A percentile compares a stretch with the other conserved stretches of the same genome.
phyloP scores from a whole-genome alignment of 1,140 invertebrate genomes.

The Mesaphorura yosii region DNA sequence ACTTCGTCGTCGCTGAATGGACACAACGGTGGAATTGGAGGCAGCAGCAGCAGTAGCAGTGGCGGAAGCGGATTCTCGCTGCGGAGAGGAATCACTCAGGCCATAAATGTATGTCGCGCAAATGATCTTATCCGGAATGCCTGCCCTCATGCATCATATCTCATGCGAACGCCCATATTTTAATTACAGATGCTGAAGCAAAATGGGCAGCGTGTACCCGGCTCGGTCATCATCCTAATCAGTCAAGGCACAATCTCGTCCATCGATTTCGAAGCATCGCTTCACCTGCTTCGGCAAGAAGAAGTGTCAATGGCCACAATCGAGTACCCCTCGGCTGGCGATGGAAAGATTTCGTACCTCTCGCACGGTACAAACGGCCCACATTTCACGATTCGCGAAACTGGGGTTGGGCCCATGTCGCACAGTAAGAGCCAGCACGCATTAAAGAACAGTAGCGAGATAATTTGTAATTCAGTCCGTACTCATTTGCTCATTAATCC shows the following conservation, averaged over 20 bases:
- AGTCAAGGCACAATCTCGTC: slow-evolving; percentile 26
- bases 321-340: slow-evolving; percentile 27
- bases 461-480: too few relatives aligned
- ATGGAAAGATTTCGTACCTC: slow-evolving; percentile 25
- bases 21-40: slow-evolving; percentile 26
- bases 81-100: slow-evolving; percentile 29
- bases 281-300: slow-evolving; percentile 22
- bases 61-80: slow-evolving; percentile 22
- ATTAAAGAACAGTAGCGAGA: too few relatives aligned
- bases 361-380: slow-evolving; percentile 26
- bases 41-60: too few relatives aligned
- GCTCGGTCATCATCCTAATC: slow-evolving; percentile 29
- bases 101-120: slow-evolving; percentile 31
- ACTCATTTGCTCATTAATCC: too few relatives aligned
- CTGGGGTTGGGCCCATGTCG: slow-evolving; percentile 24
- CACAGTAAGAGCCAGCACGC: too few relatives aligned
- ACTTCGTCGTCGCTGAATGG: too few relatives aligned
- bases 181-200: slow-evolving; percentile 27
- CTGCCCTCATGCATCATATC: too few relatives aligned
- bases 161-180: too few relatives aligned
- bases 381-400: slow-evolving; percentile 25
- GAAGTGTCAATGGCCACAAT: slow-evolving; percentile 28
- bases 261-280: slow-evolving; percentile 21
- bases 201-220: slow-evolving; percentile 23
- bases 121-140: slow-evolving; percentile 13